Base-by-base conservation (phyloP, 1,140 invertebrate genomes). In the Eciton burchellii region DNA sequence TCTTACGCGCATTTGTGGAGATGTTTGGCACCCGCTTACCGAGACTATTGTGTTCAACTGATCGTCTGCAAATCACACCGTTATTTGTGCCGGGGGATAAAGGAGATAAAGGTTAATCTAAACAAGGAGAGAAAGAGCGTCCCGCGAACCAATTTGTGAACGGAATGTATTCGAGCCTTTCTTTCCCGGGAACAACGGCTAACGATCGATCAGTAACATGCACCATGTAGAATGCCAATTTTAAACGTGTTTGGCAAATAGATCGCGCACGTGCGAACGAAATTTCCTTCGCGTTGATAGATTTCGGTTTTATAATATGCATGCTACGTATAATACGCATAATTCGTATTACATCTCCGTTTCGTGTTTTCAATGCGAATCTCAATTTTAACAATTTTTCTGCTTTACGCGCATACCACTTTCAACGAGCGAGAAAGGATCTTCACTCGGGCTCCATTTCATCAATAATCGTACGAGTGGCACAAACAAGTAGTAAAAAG, bases 211-310 rank as follows among this genome's bases (percentile, higher is more conserved):
- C 19, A 29, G 4, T 3, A n/a, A 52, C 19, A 11, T 65, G n/a
- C n/a, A n/a, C n/a, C n/a, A 65, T 12, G 19, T 26, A 26, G 57
- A 74, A 74, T 24, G 47, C 19, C 29, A 76, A 65, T 65, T 65
- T 29, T 41, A 65, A 49, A 76, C 47, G 45, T 52, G 60, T 76
- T 76, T 52, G 60, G 29, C 45, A 21, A 65, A 76, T 26, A 63
- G 73, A 76, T 76, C 12, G 9, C 45, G 12, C 9, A 19, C 14
- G 35, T 41, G 12, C 14, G 26, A 54, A 52, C 24, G n/a, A 54
- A 68, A 65, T 49, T n/a, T 49, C 24, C 57, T 59, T 16, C 56
- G 24, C 2, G 4, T 21, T 14, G 57, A 65, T 65, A 19, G 29
- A 73, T 41, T 76, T 65, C 52, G n/a, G n/a, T 63, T 76, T 35